A percentile compares a stretch with the other conserved stretches of the same genome.
These are phyloP conservation scores for Capricornis sumatraensis DNA, from an alignment of 2,113 vertebrate species.

Conservation along the genomic window DNA sequence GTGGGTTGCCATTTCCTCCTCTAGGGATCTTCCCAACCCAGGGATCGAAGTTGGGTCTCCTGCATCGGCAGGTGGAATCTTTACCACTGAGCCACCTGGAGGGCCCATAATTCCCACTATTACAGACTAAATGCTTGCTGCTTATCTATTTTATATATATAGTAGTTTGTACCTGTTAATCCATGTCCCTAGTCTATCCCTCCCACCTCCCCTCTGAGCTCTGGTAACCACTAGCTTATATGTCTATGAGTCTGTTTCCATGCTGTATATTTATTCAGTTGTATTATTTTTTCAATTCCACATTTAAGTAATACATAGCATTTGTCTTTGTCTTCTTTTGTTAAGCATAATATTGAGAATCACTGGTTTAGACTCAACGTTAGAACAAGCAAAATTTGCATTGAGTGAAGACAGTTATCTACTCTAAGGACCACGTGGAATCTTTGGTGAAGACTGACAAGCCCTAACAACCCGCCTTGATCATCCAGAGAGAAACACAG, in stretches of 20 bases:
- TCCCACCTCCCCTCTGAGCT: too few relatives aligned
- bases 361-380: background rate
- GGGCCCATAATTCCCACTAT: background rate
- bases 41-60: background rate
- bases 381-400: background rate
- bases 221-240: background rate
- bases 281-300: background rate
- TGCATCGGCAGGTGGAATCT: background rate
- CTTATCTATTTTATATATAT: background rate
- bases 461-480: background rate
- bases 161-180: background rate
- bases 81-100: background rate
- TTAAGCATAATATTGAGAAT: background rate
- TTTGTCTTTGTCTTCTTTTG: background rate
- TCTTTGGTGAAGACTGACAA: background rate
- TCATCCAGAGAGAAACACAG: background rate
- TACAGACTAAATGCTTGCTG: background rate
- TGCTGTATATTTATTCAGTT: background rate
- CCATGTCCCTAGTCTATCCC: background rate
- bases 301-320: background rate
- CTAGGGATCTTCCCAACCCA: background rate
- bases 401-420: background rate
- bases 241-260: background rate
- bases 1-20: background rate
- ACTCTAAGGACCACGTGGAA: fast-evolving